phyloP scores from a whole-genome alignment of 2,888 invertebrate species.

The Eucera pruinosa region DNA sequence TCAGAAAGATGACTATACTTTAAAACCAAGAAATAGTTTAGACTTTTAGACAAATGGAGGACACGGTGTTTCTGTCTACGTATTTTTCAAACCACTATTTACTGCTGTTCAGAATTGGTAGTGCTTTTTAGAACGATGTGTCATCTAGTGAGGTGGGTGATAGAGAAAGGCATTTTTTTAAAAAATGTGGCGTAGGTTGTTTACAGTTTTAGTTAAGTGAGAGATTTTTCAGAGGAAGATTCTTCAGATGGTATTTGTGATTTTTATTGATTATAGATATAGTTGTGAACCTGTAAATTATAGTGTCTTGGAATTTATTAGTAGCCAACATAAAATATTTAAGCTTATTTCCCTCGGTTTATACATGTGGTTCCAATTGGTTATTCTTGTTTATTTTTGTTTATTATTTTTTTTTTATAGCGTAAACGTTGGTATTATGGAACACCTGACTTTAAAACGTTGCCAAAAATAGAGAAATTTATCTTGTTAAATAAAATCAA shows the following conservation, averaged over 20 bases:
- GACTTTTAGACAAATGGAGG: neutral
- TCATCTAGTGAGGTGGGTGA: neutral
- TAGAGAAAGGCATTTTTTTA: neutral
- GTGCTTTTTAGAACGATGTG: neutral
- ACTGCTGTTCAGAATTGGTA: neutral
- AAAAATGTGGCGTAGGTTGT: neutral
- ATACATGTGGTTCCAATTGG: no score
- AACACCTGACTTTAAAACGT: no score
- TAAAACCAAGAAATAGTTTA: neutral
- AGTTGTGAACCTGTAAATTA: neutral
- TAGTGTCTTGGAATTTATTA: neutral
- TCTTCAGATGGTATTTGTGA: neutral
- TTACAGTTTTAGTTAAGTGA: neutral
- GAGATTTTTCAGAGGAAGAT: neutral
- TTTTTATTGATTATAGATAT: neutral
- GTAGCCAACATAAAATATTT: neutral
- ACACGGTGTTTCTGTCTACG: neutral
- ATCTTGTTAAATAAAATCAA: no score
- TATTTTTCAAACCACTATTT: neutral
- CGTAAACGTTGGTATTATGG: no score
- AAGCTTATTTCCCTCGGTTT: neutral
- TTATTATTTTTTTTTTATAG: no score
- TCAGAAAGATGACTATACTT: conserved; percentile 33
- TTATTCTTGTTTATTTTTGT: no score
- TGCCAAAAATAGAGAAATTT: no score